Percentiles rank a stretch among this genome's conserved stretches.
These are phyloP conservation scores for Axinella damicornis DNA, from an alignment of 37 sponge, comb jelly and placozoan genomes.

Conservation along the genomic window DNA sequence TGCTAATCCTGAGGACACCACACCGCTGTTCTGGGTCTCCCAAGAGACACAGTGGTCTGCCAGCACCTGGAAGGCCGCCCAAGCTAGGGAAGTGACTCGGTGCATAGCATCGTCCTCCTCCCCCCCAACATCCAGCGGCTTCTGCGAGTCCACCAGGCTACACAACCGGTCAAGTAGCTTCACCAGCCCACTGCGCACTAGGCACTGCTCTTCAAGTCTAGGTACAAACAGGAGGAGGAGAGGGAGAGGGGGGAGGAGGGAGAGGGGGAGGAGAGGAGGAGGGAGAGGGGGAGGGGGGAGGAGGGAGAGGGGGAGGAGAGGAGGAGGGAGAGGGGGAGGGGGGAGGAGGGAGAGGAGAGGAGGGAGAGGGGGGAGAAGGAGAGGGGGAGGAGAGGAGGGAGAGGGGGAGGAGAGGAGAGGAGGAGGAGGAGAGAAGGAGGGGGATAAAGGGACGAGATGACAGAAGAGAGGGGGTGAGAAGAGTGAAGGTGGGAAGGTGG, in stretches of 20 bases:
- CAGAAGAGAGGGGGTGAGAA: not conserved
- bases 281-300: not conserved
- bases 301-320: not conserved
- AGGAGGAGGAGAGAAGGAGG: not conserved
- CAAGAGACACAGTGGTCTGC: constrained; percentile 91
- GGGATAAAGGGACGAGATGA: no score
- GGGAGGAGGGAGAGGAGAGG: not conserved
- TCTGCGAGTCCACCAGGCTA: constrained; percentile 44
- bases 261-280: not conserved
- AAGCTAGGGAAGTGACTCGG: constrained; percentile 80
- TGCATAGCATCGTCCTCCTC: constrained; percentile 64
- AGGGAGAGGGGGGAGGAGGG: not conserved
- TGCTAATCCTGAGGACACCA: constrained; percentile 80
- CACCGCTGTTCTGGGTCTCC: constrained; percentile 72
- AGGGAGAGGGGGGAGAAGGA: not conserved
- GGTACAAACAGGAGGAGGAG: not conserved
- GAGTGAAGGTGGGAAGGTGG: not conserved
- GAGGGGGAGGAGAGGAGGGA: not conserved
- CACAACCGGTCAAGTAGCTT: constrained; percentile 88
- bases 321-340: not conserved
- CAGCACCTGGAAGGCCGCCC: constrained; percentile 92
- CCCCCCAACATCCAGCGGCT: constrained; percentile 43
- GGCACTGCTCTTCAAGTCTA: constrained; percentile 80
- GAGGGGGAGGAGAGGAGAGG: not conserved
- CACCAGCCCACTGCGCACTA: constrained; percentile 90